phyloP scores from a whole-genome alignment of 2,888 invertebrate species.

The Spicauda simplicius region DNA sequence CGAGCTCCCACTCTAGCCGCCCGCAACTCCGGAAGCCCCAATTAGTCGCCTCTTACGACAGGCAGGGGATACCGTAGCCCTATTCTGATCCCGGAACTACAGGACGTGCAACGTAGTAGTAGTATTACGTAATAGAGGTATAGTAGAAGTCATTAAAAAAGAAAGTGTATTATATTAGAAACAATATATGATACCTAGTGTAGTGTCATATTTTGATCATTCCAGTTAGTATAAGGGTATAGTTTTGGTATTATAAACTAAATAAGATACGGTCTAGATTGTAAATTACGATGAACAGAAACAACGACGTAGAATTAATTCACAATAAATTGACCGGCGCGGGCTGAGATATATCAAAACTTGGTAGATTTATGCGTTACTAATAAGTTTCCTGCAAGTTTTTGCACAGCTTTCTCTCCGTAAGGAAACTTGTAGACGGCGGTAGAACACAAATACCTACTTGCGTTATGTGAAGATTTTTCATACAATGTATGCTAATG shows the following conservation, averaged over 20 bases:
- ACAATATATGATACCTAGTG: too few relatives aligned
- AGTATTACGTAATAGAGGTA: too few relatives aligned
- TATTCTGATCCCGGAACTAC: too few relatives aligned
- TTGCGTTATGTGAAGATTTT: neutral
- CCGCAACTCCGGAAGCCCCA: too few relatives aligned
- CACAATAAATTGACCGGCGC: slow-evolving; percentile 26
- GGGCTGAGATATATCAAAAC: slow-evolving; percentile 28
- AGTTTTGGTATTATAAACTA: neutral
- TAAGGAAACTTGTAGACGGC: slow-evolving; percentile 4
- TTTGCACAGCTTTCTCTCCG: slow-evolving; percentile 11
- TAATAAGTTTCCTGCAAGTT: slow-evolving; percentile 32
- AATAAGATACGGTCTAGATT: slow-evolving; percentile 1
- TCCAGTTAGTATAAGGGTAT: too few relatives aligned
- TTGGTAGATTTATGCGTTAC: slow-evolving; percentile 32
- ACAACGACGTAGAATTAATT: slow-evolving; percentile 26
- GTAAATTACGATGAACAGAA: slow-evolving; percentile 20
- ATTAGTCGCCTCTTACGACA: too few relatives aligned
- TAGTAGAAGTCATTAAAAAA: too few relatives aligned
- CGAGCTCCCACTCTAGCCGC: too few relatives aligned
- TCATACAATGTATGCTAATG: neutral
- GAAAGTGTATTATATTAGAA: too few relatives aligned
- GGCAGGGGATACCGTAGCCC: too few relatives aligned
- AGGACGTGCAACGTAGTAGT: too few relatives aligned
- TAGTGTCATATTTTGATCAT: too few relatives aligned
- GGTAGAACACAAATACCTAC: neutral